Percentiles rank a stretch among this genome's conserved stretches.
Evolutionary conservation across 2,113 vertebrate genomes (phyloP).

Genomic region (Channa argus): DNA sequence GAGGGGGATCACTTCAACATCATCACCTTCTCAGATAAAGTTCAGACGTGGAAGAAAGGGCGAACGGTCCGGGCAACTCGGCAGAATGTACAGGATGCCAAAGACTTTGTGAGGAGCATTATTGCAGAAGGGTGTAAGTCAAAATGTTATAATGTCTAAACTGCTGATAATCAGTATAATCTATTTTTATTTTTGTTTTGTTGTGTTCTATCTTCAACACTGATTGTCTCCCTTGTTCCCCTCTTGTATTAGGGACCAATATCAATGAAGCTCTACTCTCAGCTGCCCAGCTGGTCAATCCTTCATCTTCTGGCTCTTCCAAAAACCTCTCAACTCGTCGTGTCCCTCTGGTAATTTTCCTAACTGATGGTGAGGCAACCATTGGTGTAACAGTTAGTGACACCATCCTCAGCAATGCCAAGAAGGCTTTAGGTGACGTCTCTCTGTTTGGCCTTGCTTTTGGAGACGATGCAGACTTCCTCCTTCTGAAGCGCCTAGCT

Average conservation of each 20-base stretch:
- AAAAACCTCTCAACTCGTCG: conserved; percentile 53
- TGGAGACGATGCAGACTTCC: conserved; percentile 87
- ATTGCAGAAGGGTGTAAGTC: conserved; percentile 87
- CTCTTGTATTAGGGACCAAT: conserved; percentile 84
- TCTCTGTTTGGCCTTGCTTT: conserved; percentile 89
- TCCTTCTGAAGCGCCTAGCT: conserved; percentile 82
- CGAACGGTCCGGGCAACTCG: conserved; percentile 82
- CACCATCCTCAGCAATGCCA: conserved; percentile 84
- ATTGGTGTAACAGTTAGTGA: conserved; percentile 80
- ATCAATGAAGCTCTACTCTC: conserved; percentile 87
- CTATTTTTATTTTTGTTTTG: too few relatives aligned
- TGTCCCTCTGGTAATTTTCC: conserved; percentile 87
- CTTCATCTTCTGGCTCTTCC: conserved; percentile 54
- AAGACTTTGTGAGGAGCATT: conserved; percentile 83
- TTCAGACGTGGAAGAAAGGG: conserved; percentile 85
- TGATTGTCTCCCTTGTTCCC: neutral
- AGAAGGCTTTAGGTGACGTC: conserved; percentile 76
- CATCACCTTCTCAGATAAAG: conserved; percentile 87
- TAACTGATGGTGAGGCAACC: conserved; percentile 90
- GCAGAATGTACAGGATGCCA: conserved; percentile 84
- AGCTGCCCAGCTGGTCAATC: conserved; percentile 85
- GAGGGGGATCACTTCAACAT: conserved; percentile 89
- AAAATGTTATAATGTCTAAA: neutral
- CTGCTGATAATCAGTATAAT: too few relatives aligned
- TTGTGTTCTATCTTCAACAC: neutral